Evolutionary conservation across 2,797 vertebrate species (phyloP).

Genomic region (Gallinago solitaria): DNA sequence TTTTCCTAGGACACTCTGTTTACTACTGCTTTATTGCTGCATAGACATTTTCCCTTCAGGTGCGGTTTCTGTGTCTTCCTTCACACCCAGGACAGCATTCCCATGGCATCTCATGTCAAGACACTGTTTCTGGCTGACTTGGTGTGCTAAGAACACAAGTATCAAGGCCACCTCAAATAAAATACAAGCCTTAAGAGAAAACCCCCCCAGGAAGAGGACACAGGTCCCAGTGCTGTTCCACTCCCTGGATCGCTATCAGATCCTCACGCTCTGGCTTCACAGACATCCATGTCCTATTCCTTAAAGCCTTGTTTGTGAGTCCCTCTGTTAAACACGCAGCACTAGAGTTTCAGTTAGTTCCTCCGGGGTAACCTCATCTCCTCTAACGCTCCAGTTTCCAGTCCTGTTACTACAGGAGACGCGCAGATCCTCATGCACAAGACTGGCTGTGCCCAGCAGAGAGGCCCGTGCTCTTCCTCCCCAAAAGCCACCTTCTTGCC

Average conservation of each 20-base stretch:
- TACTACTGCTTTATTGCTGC: background rate
- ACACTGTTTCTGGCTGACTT: background rate
- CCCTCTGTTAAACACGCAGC: background rate
- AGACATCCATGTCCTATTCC: background rate
- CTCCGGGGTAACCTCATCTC: background rate
- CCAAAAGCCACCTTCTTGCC: background rate
- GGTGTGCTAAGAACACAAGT: background rate
- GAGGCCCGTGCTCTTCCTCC: background rate
- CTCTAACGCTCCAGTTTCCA: background rate
- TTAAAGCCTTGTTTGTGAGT: background rate
- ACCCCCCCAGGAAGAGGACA: background rate
- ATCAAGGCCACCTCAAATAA: background rate
- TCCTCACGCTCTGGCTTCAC: background rate
- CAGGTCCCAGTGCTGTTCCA: background rate
- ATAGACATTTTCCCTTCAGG: background rate
- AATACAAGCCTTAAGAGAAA: background rate
- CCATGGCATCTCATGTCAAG: rapidly evolving
- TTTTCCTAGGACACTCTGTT: background rate
- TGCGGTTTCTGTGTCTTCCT: background rate
- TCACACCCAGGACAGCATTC: background rate
- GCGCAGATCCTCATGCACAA: background rate
- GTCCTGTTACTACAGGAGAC: background rate
- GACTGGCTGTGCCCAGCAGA: rapidly evolving
- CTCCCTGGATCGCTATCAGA: background rate
- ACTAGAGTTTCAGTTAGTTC: background rate